phyloP scores from a whole-genome alignment of 1,140 invertebrate genomes.

The Listronotus bonariensis region DNA sequence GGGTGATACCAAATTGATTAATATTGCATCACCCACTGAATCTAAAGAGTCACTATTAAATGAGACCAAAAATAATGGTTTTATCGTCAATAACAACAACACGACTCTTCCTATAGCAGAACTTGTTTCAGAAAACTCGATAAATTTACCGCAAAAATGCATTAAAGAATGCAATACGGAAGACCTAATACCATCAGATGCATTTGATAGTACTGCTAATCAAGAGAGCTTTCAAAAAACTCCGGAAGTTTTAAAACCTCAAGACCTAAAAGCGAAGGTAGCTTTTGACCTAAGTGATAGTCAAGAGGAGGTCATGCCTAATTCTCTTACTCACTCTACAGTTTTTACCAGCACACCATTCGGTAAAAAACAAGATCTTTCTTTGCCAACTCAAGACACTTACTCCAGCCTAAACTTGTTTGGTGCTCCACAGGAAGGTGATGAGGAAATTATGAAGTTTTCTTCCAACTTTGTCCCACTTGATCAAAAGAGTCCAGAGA shows the following conservation, averaged over 20 bases:
- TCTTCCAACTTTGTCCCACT: slow-evolving; percentile 11
- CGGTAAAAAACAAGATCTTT: slow-evolving; percentile 44
- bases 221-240: background rate
- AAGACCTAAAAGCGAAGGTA: slow-evolving; percentile 26
- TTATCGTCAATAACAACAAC: too few relatives aligned
- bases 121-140: background rate
- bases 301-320: slow-evolving; percentile 46
- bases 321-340: slow-evolving; percentile 42
- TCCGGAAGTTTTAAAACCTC: background rate
- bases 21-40: too few relatives aligned
- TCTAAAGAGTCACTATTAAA: too few relatives aligned
- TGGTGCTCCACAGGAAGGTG: slow-evolving; percentile 44
- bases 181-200: too few relatives aligned
- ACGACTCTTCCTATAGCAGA: too few relatives aligned
- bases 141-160: background rate
- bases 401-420: slow-evolving; percentile 47
- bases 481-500: background rate
- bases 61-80: too few relatives aligned
- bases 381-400: slow-evolving; percentile 14
- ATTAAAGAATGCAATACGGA: too few relatives aligned
- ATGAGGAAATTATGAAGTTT: slow-evolving; percentile 5
- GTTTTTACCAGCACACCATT: slow-evolving; percentile 45
- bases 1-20: too few relatives aligned
- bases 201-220: too few relatives aligned
- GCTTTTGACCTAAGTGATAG: slow-evolving; percentile 45